Percentiles rank a stretch among this genome's conserved stretches.
Conservation (phyloP, 2,797 vertebrate species). For the Sebastolobus altivelis region DNA sequence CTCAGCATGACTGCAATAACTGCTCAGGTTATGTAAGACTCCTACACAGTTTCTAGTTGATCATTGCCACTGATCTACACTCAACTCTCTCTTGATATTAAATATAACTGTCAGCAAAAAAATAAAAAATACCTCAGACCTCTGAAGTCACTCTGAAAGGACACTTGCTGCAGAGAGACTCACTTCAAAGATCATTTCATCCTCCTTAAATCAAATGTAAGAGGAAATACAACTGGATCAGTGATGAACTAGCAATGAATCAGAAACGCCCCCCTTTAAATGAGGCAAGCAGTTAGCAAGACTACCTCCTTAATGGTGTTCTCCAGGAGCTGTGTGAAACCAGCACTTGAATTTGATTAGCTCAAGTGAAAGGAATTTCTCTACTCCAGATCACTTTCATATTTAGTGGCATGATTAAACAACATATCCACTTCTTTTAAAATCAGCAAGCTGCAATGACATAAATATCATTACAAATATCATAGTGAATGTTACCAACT, state of each 20-base stretch:
- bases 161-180: slow-evolving; percentile 22
- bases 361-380: slow-evolving; percentile 17
- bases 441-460: neutral
- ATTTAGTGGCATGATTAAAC: slow-evolving; percentile 4
- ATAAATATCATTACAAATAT: neutral
- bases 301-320: slow-evolving; percentile 6
- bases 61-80: slow-evolving; percentile 14
- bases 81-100: slow-evolving; percentile 31
- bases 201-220: slow-evolving; percentile 45
- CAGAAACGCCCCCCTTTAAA: slow-evolving; percentile 1
- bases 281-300: slow-evolving; percentile 2
- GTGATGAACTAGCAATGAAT: slow-evolving; percentile 29
- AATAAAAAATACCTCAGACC: slow-evolving; percentile 4
- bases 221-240: slow-evolving; percentile 35
- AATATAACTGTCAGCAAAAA: slow-evolving; percentile 31
- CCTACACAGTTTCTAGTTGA: slow-evolving; percentile 36
- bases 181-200: slow-evolving; percentile 49
- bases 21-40: slow-evolving; percentile 34
- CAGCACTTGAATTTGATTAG: slow-evolving; percentile 32
- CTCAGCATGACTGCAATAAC: slow-evolving; percentile 43
- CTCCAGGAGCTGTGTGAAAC: slow-evolving; percentile 1
- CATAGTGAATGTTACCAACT: neutral
- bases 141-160: slow-evolving; percentile 37
- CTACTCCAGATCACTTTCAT: neutral
- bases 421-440: neutral